Evolutionary conservation across 53 echinoderm and acorn worm genomes (phyloP).

Genomic region (Luidia sarsii): DNA sequence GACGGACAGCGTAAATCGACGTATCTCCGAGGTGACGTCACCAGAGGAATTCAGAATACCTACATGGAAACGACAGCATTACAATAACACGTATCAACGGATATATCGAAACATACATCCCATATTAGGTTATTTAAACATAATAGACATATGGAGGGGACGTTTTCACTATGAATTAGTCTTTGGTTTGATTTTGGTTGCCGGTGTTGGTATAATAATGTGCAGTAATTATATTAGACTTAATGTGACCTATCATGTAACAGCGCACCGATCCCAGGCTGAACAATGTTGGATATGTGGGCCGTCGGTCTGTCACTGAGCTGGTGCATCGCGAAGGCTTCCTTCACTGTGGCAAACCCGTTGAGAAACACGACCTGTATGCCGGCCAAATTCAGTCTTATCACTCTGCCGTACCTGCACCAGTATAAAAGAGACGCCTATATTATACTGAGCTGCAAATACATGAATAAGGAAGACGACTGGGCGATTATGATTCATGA

Average conservation of each 20-base stretch:
- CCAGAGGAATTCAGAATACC: constrained; percentile 22
- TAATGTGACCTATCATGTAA: neutral
- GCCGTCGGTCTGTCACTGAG: neutral
- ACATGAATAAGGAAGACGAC: too few species aligned
- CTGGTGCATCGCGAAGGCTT: neutral
- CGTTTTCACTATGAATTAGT: too few species aligned
- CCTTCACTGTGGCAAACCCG: neutral
- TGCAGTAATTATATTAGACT: neutral
- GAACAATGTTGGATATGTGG: neutral
- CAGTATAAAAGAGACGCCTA: neutral
- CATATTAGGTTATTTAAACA: too few species aligned
- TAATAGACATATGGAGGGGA: too few species aligned
- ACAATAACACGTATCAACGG: neutral
- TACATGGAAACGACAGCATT: neutral
- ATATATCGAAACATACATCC: too few species aligned
- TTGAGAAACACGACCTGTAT: neutral
- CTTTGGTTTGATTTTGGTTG: neutral
- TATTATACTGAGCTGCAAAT: too few species aligned
- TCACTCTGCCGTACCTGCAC: neutral
- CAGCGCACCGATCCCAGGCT: neutral
- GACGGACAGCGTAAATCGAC: constrained; percentile 19
- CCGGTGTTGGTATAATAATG: neutral
- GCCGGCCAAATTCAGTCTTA: neutral
- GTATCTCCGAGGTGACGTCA: constrained; percentile 4
- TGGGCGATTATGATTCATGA: too few species aligned